phyloP scores from a whole-genome alignment of 2,888 invertebrate species.

The Thereva unica region DNA sequence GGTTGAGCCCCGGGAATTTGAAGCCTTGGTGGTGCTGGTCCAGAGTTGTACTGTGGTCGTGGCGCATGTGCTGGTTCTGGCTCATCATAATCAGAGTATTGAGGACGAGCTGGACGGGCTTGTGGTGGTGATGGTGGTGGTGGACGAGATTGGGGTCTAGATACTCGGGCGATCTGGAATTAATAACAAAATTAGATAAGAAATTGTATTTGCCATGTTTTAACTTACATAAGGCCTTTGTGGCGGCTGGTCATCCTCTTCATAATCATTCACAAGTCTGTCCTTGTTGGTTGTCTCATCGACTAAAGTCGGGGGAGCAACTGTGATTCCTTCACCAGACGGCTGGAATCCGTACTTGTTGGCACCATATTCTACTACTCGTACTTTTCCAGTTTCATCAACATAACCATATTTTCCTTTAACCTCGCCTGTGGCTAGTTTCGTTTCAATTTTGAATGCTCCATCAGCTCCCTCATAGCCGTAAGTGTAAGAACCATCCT shows the following conservation, averaged over 20 bases:
- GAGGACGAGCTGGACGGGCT: conserved; percentile 51
- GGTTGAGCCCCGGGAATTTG: conserved; percentile 55
- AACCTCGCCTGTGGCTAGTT: conserved; percentile 77
- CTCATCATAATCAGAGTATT: conserved; percentile 47
- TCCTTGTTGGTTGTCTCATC: conserved; percentile 60
- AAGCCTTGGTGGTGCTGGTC: conserved; percentile 51
- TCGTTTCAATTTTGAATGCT: conserved; percentile 88
- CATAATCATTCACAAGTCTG: conserved; percentile 55
- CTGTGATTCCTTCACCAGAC: conserved; percentile 83
- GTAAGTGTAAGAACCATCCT: conserved; percentile 89
- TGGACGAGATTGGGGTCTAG: conserved; percentile 48
- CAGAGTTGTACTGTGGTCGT: conserved; percentile 46
- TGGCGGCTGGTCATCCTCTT: conserved; percentile 56
- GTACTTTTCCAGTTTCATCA: conserved; percentile 78
- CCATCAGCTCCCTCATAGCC: conserved; percentile 89
- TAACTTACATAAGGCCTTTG: conserved; percentile 53
- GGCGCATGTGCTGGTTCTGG: conserved; percentile 38
- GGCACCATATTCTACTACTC: conserved; percentile 86
- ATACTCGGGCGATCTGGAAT: conserved; percentile 45
- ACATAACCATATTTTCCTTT: conserved; percentile 90
- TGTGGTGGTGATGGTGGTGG: conserved; percentile 51
- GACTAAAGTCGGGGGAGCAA: conserved; percentile 65
- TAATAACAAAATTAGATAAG: neutral
- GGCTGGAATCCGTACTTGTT: conserved; percentile 88
- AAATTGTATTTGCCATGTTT: neutral